phyloP scores from a whole-genome alignment of 2,113 vertebrate genomes.

The Thunnus maccoyii region DNA sequence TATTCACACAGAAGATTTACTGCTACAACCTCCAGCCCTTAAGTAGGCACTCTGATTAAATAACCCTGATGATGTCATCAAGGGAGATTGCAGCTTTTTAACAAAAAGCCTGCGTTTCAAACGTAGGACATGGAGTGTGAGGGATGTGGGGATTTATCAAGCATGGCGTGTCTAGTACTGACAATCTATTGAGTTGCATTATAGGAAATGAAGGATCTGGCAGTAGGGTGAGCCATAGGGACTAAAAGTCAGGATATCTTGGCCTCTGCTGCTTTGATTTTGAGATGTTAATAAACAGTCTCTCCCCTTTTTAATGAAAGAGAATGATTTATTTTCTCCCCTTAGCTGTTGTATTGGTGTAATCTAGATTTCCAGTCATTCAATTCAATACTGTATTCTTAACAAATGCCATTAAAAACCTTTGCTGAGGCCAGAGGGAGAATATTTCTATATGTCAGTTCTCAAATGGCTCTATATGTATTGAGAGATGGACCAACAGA shows the following conservation, averaged over 20 bases:
- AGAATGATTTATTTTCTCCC: not conserved
- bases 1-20: no score
- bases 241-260: not conserved
- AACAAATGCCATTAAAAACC: not conserved
- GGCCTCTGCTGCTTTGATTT: not conserved
- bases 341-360: not conserved
- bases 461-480: not conserved
- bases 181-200: not conserved
- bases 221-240: not conserved
- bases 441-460: not conserved
- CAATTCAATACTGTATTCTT: not conserved
- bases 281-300: no score
- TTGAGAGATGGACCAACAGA: slow-evolving; percentile 34
- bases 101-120: no score
- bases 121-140: no score
- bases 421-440: not conserved
- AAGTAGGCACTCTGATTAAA: no score
- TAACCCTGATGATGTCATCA: not conserved
- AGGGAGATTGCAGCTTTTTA: no score
- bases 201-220: not conserved
- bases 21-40: no score
- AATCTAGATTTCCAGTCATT: not conserved
- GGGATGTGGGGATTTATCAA: no score
- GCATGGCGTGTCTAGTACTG: not conserved
- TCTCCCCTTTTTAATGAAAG: no score